Percentiles rank a stretch among this genome's conserved stretches.
phyloP scores from a whole-genome alignment of 2,797 vertebrate species.

The Eospalax fontanierii region DNA sequence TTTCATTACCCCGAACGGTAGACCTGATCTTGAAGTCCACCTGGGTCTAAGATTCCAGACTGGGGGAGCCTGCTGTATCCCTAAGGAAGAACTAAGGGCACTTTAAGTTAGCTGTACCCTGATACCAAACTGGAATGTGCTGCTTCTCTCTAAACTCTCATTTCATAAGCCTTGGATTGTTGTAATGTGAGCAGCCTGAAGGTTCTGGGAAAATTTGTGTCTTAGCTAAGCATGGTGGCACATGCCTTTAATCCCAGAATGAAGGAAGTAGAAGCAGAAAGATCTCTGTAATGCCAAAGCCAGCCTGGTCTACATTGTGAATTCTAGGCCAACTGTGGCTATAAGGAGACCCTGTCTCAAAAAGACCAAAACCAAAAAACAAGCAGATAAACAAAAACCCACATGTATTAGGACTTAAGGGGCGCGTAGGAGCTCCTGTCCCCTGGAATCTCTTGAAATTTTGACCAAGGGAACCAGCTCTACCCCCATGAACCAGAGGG shows the following conservation, averaged over 20 bases:
- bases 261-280: too few relatives aligned
- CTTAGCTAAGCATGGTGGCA: too few relatives aligned
- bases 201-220: not conserved
- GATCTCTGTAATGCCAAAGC: too few relatives aligned
- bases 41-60: not conserved
- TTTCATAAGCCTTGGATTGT: not conserved
- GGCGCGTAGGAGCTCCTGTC: slow-evolving; percentile 31
- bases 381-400: too few relatives aligned
- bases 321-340: too few relatives aligned
- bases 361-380: too few relatives aligned
- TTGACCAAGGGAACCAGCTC: slow-evolving; percentile 14
- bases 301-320: too few relatives aligned
- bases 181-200: not conserved
- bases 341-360: too few relatives aligned
- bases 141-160: slow-evolving; percentile 24
- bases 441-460: slow-evolving; percentile 5
- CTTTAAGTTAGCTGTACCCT: not conserved
- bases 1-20: not conserved
- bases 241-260: too few relatives aligned
- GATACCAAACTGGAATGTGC: slow-evolving; percentile 52
- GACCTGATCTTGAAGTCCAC: not conserved
- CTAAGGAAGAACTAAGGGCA: not conserved
- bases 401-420: not conserved
- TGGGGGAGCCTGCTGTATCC: not conserved
- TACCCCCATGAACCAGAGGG: not conserved